Evolutionary conservation across 2,888 invertebrate species (phyloP).

Genomic region (Amiota minor): DNA sequence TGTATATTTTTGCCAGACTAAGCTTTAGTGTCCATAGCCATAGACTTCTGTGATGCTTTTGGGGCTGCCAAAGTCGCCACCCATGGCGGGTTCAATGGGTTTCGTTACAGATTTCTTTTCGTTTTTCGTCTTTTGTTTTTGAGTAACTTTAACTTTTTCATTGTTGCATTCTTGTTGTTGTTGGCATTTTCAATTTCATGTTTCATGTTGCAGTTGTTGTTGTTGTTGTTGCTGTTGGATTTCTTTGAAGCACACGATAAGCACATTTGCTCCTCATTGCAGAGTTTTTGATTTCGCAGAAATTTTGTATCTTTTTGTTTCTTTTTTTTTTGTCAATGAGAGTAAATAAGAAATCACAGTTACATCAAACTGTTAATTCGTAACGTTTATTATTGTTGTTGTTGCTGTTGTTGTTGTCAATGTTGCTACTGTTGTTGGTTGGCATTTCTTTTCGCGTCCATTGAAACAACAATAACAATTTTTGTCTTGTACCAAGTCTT

Average conservation of each 20-base stretch:
- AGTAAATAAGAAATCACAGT: conserved; percentile 21
- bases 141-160: too few relatives aligned
- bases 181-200: neutral
- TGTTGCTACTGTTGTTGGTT: conserved; percentile 28
- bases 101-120: conserved; percentile 25
- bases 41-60: neutral
- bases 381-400: conserved; percentile 30
- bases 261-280: conserved; percentile 40
- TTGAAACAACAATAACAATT: conserved; percentile 35
- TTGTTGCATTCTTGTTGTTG: neutral
- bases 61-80: conserved; percentile 19
- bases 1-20: neutral
- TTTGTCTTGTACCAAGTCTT: conserved; percentile 27
- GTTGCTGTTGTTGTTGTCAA: conserved; percentile 27
- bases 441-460: neutral
- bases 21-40: neutral
- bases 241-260: conserved; percentile 64
- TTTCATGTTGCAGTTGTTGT: conserved; percentile 36
- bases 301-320: conserved; percentile 4
- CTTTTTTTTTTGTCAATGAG: neutral
- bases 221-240: conserved; percentile 49
- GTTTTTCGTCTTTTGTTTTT: conserved; percentile 9
- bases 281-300: conserved; percentile 9
- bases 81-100: conserved; percentile 28
- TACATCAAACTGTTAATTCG: conserved; percentile 33